Evolutionary conservation across 2,797 vertebrate genomes (phyloP), one percentile per base, ranked within the genome.

Genomic region (Lophius americanus): DNA sequence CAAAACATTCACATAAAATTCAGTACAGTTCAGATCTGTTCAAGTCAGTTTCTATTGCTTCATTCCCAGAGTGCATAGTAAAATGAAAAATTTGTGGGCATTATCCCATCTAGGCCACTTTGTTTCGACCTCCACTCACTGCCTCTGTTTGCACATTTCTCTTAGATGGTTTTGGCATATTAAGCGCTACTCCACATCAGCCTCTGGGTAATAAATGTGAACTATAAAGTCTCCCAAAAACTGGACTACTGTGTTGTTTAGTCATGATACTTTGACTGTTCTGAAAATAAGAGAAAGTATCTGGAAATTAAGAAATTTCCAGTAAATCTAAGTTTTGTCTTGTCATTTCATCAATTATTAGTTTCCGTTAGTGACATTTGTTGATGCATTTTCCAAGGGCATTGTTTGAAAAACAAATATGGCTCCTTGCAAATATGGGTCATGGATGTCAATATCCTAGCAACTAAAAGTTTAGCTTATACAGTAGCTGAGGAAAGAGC

Each of bases 141-240:
- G 52, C 9, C 14, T 59, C 9, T 44, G 10, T 58, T 75, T 55
- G 44, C 48, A 58, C 3, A n/a, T 60, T 51, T 65, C 39, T 4
- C 37, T 49, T 14, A 0, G 37, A 33, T 38, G 9, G 38, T 44
- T 35, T 60, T 1, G 0, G 10, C 12, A 47, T 41, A 39, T 37
- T 7, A 64, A 46, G 23, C 13, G 46, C 9, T 11, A 56, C 38
- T 38, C 52, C 7, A 39, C n/a, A 49, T 14, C 10, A 60, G 47
- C 14, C 65, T 58, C 41, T 47, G 54, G 47, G 44, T 23, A 13
- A 57, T 47, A 13, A 10, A 51, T 35, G 12, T 44, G 41, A 44
- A 59, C 14, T 53, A 32, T 39, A 33, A 60, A 67, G 58, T 47
- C 8, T 9, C 23, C 6, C 33, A 56, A 51, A 12, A 49, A 49